These are phyloP conservation scores for Centropus bengalensis DNA, from an alignment of 2,113 vertebrate species.

Conservation along the genomic window DNA sequence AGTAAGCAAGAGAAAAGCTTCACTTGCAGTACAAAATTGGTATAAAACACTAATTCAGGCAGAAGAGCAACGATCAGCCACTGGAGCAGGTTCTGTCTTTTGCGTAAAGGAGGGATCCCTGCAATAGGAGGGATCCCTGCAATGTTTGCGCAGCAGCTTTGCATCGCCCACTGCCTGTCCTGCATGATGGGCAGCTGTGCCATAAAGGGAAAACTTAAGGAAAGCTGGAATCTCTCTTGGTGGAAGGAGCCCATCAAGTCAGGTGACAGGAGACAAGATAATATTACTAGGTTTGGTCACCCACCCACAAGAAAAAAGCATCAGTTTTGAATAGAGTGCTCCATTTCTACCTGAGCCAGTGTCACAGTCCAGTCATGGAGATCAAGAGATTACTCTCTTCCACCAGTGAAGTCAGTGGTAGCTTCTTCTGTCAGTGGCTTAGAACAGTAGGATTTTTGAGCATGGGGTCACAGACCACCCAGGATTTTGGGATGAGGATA, in stretches of 20 bases:
- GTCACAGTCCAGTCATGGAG: accelerated
- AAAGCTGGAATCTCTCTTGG: not conserved
- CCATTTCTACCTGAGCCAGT: not conserved
- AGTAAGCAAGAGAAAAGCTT: not conserved
- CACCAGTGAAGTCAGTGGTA: too few relatives aligned
- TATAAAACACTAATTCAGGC: not conserved
- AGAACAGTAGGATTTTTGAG: not conserved
- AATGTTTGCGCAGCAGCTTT: accelerated
- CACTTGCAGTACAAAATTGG: not conserved
- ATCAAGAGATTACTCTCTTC: not conserved
- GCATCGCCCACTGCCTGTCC: accelerated
- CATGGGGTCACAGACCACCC: not conserved
- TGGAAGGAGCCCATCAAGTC: not conserved
- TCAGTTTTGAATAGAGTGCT: not conserved
- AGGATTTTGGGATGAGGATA: not conserved
- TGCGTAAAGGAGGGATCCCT: too few relatives aligned
- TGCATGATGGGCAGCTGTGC: not conserved
- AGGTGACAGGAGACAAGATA: not conserved
- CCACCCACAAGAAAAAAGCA: accelerated
- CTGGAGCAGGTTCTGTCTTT: not conserved
- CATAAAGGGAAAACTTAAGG: not conserved
- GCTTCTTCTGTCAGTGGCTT: not conserved
- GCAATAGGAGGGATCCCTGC: not conserved
- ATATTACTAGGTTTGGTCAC: not conserved
- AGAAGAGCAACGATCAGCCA: accelerated